Conservation (phyloP, 2,113 vertebrate genomes). For the Hipposideros armiger region DNA sequence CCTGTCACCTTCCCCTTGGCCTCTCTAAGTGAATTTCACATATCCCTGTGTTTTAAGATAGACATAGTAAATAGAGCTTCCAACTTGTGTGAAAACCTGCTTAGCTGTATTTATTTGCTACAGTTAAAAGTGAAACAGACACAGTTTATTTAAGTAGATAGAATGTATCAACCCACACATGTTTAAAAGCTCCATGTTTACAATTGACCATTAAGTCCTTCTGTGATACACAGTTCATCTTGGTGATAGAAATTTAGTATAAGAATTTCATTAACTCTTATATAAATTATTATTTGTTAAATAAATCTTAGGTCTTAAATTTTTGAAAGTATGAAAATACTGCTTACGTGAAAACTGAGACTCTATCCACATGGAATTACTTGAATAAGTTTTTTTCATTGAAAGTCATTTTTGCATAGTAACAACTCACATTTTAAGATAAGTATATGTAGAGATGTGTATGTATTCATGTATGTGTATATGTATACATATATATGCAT, state of each 20-base stretch:
- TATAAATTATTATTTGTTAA: slow-evolving; percentile 24
- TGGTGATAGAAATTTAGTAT: background rate
- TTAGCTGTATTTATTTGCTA: slow-evolving; percentile 33
- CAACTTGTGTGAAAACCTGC: slow-evolving; percentile 59
- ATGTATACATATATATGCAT: fast-evolving
- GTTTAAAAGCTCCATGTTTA: slow-evolving; percentile 20
- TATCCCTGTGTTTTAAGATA: slow-evolving; percentile 19
- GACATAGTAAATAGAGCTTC: background rate
- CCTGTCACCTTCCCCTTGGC: background rate
- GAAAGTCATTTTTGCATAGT: background rate
- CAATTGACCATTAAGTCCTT: background rate
- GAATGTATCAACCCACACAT: background rate
- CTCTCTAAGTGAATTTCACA: background rate
- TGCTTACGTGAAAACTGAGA: background rate
- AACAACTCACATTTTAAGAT: background rate
- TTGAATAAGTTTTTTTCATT: slow-evolving; percentile 12
- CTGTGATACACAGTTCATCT: background rate
- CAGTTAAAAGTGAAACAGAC: slow-evolving; percentile 45
- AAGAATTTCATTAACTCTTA: background rate
- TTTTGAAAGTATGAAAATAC: slow-evolving; percentile 51
- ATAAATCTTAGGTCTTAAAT: background rate
- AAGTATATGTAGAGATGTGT: background rate
- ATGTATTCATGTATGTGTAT: background rate
- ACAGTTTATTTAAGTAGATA: slow-evolving; percentile 54
- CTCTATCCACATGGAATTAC: background rate